phyloP scores from a whole-genome alignment of 2,113 vertebrate species.

The Scomber japonicus region DNA sequence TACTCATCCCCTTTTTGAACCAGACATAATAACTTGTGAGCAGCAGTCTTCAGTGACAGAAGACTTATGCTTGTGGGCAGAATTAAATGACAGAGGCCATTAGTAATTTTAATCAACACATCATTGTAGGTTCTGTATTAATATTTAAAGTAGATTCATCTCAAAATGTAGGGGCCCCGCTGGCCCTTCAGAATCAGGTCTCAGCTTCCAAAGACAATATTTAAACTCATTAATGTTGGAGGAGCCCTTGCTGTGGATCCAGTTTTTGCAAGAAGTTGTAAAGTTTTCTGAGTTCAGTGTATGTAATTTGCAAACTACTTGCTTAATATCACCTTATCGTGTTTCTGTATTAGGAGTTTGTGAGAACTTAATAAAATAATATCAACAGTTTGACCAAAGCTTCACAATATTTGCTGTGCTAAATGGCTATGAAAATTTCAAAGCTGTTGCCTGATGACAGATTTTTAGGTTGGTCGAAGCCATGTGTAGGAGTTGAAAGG shows the following conservation, averaged over 20 bases:
- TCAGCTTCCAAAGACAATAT: not conserved
- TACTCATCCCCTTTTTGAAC: not conserved
- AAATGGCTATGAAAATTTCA: not conserved
- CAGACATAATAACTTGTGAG: not conserved
- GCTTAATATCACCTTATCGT: too few relatives aligned
- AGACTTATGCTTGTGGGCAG: too few relatives aligned
- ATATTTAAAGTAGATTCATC: not conserved
- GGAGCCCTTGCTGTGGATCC: too few relatives aligned
- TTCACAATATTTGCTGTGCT: not conserved
- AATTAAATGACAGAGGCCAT: not conserved
- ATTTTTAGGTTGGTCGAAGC: not conserved
- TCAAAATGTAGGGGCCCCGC: not conserved
- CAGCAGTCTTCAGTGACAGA: not conserved
- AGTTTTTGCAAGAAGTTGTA: too few relatives aligned
- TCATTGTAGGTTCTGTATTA: not conserved
- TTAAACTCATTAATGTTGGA: not conserved
- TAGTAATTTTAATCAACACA: not conserved
- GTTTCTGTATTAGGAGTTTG: too few relatives aligned
- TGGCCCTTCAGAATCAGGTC: not conserved
- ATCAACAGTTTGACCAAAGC: not conserved
- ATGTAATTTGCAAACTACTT: too few relatives aligned
- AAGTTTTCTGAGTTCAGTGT: too few relatives aligned
- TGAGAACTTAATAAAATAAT: too few relatives aligned
- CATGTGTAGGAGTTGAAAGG: constrained; percentile 12
- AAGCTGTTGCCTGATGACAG: not conserved